phyloP scores from a whole-genome alignment of 2,888 invertebrate species.

The Frankliniella intonsa region DNA sequence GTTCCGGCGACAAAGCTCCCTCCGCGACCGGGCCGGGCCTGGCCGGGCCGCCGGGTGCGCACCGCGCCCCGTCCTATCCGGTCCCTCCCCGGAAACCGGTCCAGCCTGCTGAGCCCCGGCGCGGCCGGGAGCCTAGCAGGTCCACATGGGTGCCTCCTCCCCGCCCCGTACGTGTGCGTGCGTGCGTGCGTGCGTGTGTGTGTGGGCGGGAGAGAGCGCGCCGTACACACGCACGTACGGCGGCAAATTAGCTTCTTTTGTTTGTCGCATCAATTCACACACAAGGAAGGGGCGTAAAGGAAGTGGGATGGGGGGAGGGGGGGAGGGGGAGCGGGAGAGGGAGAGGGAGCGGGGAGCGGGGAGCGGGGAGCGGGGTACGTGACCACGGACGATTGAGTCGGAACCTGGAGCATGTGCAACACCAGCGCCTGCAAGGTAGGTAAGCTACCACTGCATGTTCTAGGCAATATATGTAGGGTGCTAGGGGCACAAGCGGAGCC shows the following conservation, averaged over 20 bases:
- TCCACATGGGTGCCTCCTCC: not conserved
- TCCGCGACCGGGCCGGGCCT: not conserved
- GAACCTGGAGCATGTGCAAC: too few species aligned
- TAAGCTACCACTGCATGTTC: too few species aligned
- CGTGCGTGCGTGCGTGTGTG: not conserved
- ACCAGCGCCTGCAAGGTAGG: too few species aligned
- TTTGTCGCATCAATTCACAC: constrained; percentile 9
- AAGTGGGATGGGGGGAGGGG: not conserved
- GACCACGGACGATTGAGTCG: too few species aligned
- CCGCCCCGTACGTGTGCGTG: not conserved
- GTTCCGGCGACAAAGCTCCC: constrained; percentile 13
- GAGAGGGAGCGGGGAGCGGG: not conserved
- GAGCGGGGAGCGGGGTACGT: not conserved
- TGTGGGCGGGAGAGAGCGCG: too few species aligned
- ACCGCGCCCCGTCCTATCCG: too few species aligned
- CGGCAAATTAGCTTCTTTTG: constrained; percentile 20
- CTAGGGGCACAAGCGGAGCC: too few species aligned
- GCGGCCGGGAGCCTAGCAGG: not conserved
- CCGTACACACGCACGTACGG: not conserved
- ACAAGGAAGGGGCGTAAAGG: not conserved
- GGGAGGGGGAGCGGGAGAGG: not conserved
- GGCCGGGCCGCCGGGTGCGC: too few species aligned
- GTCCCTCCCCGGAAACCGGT: constrained; percentile 16
- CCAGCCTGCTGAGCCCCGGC: not conserved
- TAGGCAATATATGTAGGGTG: too few species aligned